Conservation (phyloP, 92 coral and sea anemone species). For the Muricea muricata region DNA sequence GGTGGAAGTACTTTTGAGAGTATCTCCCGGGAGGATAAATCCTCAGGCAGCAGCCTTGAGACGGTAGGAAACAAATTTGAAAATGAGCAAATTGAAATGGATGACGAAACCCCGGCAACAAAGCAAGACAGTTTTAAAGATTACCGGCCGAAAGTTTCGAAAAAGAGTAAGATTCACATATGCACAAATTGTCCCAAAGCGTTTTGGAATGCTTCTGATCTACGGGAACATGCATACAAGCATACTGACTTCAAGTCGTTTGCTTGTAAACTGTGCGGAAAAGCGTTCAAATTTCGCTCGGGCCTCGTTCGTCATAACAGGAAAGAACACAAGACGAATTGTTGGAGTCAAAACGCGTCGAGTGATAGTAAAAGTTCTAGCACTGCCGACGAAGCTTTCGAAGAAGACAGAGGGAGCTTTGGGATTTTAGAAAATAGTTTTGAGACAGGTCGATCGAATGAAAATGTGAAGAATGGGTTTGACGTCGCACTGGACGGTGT, state of each 20-base stretch:
- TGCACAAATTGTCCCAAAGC: neutral
- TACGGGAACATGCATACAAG: neutral
- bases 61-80: too few species aligned
- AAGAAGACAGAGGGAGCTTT: neutral
- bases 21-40: too few species aligned
- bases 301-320: slow-evolving; percentile 3
- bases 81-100: too few species aligned
- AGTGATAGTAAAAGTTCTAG: neutral
- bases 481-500: too few species aligned
- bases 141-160: neutral
- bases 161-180: neutral
- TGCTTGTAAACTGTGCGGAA: neutral
- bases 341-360: neutral
- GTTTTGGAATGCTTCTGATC: neutral
- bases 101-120: neutral
- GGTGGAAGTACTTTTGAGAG: too few species aligned
- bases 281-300: slow-evolving; percentile 9
- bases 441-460: too few species aligned
- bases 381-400: neutral
- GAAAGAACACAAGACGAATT: neutral
- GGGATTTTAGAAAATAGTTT: neutral
- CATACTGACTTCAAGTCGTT: neutral
- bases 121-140: neutral
- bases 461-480: too few species aligned
- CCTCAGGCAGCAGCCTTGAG: too few species aligned